A percentile compares a stretch with the other conserved stretches of the same genome.
These are phyloP conservation scores for Loxodonta africana DNA, from an alignment of 2,113 vertebrate genomes.

Conservation along the genomic window DNA sequence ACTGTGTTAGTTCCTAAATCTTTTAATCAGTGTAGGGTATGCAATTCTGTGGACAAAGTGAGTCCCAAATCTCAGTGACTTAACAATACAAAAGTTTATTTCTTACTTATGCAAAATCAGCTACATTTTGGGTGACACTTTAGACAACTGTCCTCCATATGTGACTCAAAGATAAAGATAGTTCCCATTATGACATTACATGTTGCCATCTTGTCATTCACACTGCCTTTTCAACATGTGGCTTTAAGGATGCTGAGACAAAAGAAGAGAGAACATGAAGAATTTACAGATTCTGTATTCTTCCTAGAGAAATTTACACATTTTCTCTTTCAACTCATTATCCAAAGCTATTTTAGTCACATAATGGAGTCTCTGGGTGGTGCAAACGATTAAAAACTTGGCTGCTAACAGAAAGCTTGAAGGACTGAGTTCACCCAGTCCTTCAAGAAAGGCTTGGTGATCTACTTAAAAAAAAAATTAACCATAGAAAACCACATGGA, in stretches of 20 bases:
- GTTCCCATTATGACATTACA: background rate
- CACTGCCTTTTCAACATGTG: background rate
- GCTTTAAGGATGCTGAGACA: background rate
- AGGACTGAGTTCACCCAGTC: no score
- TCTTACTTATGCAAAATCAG: background rate
- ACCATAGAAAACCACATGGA: no score
- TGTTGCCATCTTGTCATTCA: no score
- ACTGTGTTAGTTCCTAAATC: background rate
- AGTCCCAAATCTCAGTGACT: background rate
- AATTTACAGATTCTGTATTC: background rate
- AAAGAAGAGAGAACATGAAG: background rate
- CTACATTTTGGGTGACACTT: background rate
- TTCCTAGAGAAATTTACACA: background rate
- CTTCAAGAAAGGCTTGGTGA: no score
- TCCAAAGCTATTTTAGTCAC: background rate
- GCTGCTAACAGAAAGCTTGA: no score
- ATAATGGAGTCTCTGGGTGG: no score
- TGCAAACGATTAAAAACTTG: no score
- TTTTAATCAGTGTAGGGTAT: background rate
- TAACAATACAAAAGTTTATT: no score
- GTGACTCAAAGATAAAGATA: background rate
- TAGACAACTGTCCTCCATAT: background rate
- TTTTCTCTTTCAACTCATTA: fast-evolving
- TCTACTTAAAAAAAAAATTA: no score
- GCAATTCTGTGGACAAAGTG: background rate